Evolutionary conservation across 2,888 invertebrate genomes (phyloP).

Genomic region (Allygus modestus): DNA sequence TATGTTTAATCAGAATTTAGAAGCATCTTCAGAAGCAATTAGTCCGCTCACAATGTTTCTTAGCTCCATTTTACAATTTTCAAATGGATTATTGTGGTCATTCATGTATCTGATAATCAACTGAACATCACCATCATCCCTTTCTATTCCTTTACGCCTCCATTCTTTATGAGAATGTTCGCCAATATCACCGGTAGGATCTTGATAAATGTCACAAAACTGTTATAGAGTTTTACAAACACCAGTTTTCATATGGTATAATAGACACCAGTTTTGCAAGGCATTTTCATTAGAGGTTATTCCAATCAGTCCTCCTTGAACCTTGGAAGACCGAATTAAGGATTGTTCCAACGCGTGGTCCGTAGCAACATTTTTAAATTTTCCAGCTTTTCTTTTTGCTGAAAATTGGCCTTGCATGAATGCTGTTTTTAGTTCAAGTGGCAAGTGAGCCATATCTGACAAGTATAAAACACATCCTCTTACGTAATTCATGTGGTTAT

Average conservation of each 20-base stretch:
- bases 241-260: constrained; percentile 23
- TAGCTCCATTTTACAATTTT: not conserved
- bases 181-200: constrained; percentile 33
- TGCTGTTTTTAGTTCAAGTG: not conserved
- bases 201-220: constrained; percentile 26
- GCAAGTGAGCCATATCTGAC: not conserved
- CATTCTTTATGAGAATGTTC: constrained; percentile 27
- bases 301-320: constrained; percentile 24
- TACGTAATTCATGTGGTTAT: constrained; percentile 29
- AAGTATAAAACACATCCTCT: constrained; percentile 33
- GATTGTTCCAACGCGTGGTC: constrained; percentile 40
- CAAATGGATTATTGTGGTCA: constrained; percentile 5
- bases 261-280: constrained; percentile 1
- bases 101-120: constrained; percentile 13
- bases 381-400: constrained; percentile 15
- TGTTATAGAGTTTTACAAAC: constrained; percentile 2
- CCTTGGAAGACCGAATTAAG: constrained; percentile 23
- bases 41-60: constrained; percentile 34
- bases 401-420: constrained; percentile 28
- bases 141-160: not conserved
- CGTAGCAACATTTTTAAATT: constrained; percentile 19
- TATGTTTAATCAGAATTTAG: constrained; percentile 10
- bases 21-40: not conserved
- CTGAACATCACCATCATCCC: not conserved
- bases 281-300: constrained; percentile 39